These are phyloP conservation scores for Parotia lawesii DNA, from an alignment of 2,113 vertebrate species.

Conservation along the genomic window DNA sequence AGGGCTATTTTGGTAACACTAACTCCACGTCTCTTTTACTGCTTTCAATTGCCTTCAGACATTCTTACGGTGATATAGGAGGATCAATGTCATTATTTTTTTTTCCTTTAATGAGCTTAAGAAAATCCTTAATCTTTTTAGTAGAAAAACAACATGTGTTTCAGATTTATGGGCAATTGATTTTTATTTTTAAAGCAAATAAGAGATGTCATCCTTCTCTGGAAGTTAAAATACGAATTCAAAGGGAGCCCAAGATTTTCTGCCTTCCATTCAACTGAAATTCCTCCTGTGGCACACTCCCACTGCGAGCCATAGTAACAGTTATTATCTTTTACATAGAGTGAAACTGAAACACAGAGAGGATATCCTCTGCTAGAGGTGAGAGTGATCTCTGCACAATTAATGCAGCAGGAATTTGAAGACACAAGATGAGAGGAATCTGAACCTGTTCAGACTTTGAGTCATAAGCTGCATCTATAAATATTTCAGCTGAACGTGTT, in stretches of 20 bases:
- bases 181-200: slow-evolving; percentile 55
- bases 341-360: neutral
- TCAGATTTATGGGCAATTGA: slow-evolving; percentile 36
- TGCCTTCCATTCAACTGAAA: neutral
- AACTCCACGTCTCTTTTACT: neutral
- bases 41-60: slow-evolving; percentile 18
- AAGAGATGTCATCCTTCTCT: slow-evolving; percentile 45
- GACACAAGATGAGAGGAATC: neutral
- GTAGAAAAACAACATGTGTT: slow-evolving; percentile 45
- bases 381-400: neutral
- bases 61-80: neutral
- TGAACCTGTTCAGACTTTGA: neutral
- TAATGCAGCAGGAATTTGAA: neutral
- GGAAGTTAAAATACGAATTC: neutral
- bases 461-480: neutral
- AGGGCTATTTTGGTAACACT: neutral
- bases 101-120: slow-evolving; percentile 45
- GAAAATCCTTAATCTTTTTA: slow-evolving; percentile 48
- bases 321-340: neutral
- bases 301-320: neutral
- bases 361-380: neutral
- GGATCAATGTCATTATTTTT: slow-evolving; percentile 9
- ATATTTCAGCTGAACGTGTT: neutral
- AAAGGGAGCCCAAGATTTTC: neutral
- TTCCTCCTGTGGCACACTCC: neutral